Conservation (phyloP, 2,888 invertebrate species). For the Lasioglossum zephyrum region DNA sequence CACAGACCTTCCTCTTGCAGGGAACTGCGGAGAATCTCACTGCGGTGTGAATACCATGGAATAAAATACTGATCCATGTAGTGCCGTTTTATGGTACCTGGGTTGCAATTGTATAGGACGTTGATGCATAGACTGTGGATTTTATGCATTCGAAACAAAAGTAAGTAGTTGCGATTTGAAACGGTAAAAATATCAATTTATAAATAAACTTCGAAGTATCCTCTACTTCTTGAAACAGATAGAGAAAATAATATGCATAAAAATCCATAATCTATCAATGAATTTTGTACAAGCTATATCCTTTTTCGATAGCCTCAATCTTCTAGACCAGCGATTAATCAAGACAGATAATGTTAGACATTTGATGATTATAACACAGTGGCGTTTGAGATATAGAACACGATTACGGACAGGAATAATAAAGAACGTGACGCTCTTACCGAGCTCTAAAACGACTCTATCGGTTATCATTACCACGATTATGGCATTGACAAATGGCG, state of each 20-base stretch:
- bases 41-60: background rate
- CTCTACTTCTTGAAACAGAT: background rate
- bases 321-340: background rate
- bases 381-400: background rate
- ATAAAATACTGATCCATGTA: background rate
- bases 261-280: background rate
- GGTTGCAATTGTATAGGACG: background rate
- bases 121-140: background rate
- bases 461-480: background rate
- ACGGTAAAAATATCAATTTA: too few relatives aligned
- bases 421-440: background rate
- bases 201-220: too few relatives aligned
- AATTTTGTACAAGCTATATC: background rate
- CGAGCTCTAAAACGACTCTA: background rate
- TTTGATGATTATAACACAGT: background rate
- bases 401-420: background rate
- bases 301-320: background rate
- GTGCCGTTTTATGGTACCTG: background rate
- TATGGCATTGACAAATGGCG: slow-evolving; percentile 31
- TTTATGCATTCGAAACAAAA: background rate
- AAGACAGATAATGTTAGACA: background rate
- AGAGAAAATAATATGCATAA: background rate
- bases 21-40: background rate
- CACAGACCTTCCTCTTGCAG: background rate
- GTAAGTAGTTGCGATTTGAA: too few relatives aligned